A percentile compares a stretch with the other conserved stretches of the same genome.
These are phyloP conservation scores for Icerya purchasi DNA, from an alignment of 2,888 invertebrate genomes.

Conservation along the genomic window DNA sequence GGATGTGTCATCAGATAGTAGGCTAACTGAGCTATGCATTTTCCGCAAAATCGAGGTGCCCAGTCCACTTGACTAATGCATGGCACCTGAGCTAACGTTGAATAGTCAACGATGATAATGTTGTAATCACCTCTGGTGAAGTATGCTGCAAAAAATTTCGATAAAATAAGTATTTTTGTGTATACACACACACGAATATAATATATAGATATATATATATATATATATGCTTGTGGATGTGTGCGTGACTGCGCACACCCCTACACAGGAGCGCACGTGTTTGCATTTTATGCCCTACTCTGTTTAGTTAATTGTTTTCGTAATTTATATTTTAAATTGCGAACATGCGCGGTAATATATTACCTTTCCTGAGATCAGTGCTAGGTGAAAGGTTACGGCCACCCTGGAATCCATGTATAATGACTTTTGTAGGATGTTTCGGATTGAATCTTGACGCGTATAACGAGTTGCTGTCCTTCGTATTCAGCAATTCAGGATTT, in stretches of 20 bases:
- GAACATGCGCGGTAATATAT: too few relatives aligned
- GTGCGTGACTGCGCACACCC: background rate
- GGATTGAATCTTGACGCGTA: conserved; percentile 55
- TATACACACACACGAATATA: background rate
- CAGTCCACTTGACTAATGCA: conserved; percentile 48
- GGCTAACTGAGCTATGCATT: conserved; percentile 61
- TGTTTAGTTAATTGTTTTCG: too few relatives aligned
- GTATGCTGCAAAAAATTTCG: conserved; percentile 36
- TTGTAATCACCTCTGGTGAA: conserved; percentile 61
- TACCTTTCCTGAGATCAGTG: conserved; percentile 52
- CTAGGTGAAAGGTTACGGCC: conserved; percentile 61
- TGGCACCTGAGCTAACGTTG: conserved; percentile 54
- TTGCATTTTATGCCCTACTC: too few relatives aligned
- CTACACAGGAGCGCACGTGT: background rate
- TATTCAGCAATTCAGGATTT: conserved; percentile 46
- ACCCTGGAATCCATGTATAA: conserved; percentile 80
- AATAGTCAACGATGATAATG: conserved; percentile 70
- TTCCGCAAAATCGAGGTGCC: conserved; percentile 32
- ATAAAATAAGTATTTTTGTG: background rate
- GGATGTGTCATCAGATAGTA: conserved; percentile 58
- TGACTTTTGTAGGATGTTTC: conserved; percentile 57
- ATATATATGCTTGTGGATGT: too few relatives aligned
- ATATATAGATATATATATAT: too few relatives aligned
- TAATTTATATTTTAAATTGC: too few relatives aligned
- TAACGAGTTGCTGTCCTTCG: conserved; percentile 44